Evolutionary conservation across 2,113 vertebrate genomes (phyloP).

Genomic region (Hippocampus mohnikei): DNA sequence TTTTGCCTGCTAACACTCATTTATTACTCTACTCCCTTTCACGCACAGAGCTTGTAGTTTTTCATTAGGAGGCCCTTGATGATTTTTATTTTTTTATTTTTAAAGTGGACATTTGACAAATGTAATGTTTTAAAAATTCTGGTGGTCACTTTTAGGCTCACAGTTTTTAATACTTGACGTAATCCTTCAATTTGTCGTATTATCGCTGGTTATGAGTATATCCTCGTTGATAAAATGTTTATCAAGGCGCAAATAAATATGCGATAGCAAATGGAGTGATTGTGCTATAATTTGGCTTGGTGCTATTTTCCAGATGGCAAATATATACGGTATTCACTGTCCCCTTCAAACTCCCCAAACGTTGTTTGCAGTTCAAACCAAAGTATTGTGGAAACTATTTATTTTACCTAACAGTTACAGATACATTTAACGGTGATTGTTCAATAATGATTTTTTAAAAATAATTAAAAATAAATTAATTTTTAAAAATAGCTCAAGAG

Average conservation of each 20-base stretch:
- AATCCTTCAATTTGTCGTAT: neutral
- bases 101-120: neutral
- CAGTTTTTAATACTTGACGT: neutral
- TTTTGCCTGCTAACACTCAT: constrained; percentile 71
- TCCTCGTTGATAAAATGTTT: neutral
- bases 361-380: neutral
- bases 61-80: neutral
- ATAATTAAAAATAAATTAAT: too few relatives aligned
- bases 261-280: neutral
- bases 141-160: neutral
- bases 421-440: too few relatives aligned
- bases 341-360: neutral
- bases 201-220: neutral
- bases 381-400: too few relatives aligned
- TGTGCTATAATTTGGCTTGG: neutral
- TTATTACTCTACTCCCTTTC: constrained; percentile 40
- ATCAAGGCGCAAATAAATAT: neutral
- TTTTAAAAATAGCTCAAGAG: neutral
- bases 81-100: neutral
- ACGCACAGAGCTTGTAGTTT: constrained; percentile 23
- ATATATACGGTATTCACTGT: neutral
- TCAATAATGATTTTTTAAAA: too few relatives aligned
- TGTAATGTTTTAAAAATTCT: neutral
- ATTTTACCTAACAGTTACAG: too few relatives aligned
- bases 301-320: neutral